A percentile compares a stretch with the other conserved stretches of the same genome.
Conservation (phyloP, 2,888 invertebrate species). For the Thymelicus acteon region DNA sequence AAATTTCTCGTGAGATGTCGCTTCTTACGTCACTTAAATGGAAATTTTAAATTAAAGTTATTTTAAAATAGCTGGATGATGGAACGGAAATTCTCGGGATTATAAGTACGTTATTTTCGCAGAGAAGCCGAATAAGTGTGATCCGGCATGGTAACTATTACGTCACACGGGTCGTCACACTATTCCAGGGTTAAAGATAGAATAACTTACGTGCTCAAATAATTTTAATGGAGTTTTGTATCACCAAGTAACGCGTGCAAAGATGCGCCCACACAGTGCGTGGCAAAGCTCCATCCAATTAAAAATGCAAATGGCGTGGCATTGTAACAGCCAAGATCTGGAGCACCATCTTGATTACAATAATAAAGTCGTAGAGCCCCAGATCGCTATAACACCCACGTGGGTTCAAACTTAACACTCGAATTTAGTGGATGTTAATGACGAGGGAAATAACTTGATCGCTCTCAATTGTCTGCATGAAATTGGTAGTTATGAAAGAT, state of each 20-base stretch:
- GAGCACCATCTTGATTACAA: conserved; percentile 30
- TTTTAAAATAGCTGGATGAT: not conserved
- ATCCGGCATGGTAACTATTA: no score
- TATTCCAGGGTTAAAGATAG: not conserved
- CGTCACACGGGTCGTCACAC: no score
- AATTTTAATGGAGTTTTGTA: not conserved
- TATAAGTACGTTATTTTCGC: no score
- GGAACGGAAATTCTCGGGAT: no score
- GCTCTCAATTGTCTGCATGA: no score
- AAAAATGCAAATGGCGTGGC: conserved; percentile 50
- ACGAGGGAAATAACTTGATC: not conserved
- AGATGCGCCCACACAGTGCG: conserved; percentile 40
- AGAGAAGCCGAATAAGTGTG: no score
- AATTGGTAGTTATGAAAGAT: no score
- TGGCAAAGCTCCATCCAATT: conserved; percentile 50
- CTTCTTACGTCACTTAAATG: conserved; percentile 23
- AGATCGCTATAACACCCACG: conserved; percentile 18
- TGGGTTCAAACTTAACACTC: not conserved
- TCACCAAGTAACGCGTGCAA: not conserved
- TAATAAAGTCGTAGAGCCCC: conserved; percentile 13
- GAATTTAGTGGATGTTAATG: not conserved
- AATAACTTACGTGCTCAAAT: not conserved
- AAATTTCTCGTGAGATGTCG: conserved; percentile 34
- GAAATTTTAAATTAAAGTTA: not conserved
- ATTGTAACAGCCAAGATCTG: conserved; percentile 32